These are phyloP conservation scores for Monochamus saltuarius DNA, from an alignment of 1,140 invertebrate species.

Conservation along the genomic window DNA sequence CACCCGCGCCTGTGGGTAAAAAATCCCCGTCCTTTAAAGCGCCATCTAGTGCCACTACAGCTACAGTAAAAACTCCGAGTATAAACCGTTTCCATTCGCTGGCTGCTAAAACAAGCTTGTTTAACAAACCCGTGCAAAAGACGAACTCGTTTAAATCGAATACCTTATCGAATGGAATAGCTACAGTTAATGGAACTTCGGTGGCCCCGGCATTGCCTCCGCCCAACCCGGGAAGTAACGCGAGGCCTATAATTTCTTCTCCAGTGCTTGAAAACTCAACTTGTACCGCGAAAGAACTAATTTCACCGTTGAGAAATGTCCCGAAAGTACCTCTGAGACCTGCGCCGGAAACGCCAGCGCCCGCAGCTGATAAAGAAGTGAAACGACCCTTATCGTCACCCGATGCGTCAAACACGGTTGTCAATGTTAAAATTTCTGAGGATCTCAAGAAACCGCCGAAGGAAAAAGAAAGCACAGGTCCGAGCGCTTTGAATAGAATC, in stretches of 20 bases:
- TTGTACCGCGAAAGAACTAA: constrained; percentile 70
- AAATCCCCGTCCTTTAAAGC: not conserved
- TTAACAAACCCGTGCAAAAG: constrained; percentile 38
- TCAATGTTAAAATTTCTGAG: constrained; percentile 46
- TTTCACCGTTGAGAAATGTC: constrained; percentile 56
- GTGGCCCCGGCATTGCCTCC: constrained; percentile 62
- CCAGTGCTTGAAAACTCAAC: constrained; percentile 78
- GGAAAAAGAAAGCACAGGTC: constrained; percentile 54
- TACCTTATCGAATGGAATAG: constrained; percentile 40
- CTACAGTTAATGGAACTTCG: constrained; percentile 52
- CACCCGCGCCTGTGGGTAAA: not conserved
- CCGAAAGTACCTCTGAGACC: constrained; percentile 57
- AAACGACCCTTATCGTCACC: constrained; percentile 58
- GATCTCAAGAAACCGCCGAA: constrained; percentile 42
- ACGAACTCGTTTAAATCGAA: constrained; percentile 39
- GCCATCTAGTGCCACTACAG: not conserved
- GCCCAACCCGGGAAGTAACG: constrained; percentile 58
- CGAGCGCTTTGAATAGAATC: constrained; percentile 68
- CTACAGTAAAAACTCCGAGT: constrained; percentile 46
- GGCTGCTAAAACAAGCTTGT: constrained; percentile 39
- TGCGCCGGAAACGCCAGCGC: constrained; percentile 56
- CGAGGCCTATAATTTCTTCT: constrained; percentile 74
- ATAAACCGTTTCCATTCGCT: constrained; percentile 50
- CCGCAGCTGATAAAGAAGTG: constrained; percentile 30
- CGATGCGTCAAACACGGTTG: constrained; percentile 50